Percentiles rank a stretch among this genome's conserved stretches.
These are phyloP conservation scores for Silurus asotus DNA, from an alignment of 2,113 vertebrate species.

Conservation along the genomic window DNA sequence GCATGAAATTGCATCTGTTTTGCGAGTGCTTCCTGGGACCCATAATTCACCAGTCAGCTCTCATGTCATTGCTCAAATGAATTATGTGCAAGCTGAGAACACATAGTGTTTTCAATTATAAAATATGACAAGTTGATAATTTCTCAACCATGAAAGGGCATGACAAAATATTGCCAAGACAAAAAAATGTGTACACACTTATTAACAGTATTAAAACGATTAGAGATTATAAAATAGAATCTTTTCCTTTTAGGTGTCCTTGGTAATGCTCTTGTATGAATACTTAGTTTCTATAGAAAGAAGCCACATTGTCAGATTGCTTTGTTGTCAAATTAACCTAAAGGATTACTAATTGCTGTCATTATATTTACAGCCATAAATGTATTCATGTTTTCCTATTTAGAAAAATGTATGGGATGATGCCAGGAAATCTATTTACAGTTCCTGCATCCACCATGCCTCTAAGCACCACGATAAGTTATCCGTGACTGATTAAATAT, in stretches of 20 bases:
- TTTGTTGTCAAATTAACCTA: constrained; percentile 19
- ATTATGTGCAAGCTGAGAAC: constrained; percentile 43
- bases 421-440: constrained; percentile 28
- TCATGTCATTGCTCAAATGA: constrained; percentile 55
- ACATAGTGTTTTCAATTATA: constrained; percentile 54
- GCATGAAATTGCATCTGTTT: constrained; percentile 73
- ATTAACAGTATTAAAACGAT: neutral
- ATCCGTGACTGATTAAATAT: constrained; percentile 59
- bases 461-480: constrained; percentile 50
- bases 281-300: neutral
- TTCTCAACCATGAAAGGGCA: constrained; percentile 24
- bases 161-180: neutral
- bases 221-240: neutral
- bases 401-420: constrained; percentile 12
- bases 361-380: constrained; percentile 8
- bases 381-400: neutral
- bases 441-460: constrained; percentile 42
- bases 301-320: neutral
- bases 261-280: neutral
- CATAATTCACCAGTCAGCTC: constrained; percentile 52
- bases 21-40: constrained; percentile 56
- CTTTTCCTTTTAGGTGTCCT: neutral
- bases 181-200: neutral
- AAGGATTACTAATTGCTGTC: neutral
- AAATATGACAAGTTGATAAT: constrained; percentile 29